phyloP scores from a whole-genome alignment of 1,140 invertebrate genomes.

The Ceratina australensis region DNA sequence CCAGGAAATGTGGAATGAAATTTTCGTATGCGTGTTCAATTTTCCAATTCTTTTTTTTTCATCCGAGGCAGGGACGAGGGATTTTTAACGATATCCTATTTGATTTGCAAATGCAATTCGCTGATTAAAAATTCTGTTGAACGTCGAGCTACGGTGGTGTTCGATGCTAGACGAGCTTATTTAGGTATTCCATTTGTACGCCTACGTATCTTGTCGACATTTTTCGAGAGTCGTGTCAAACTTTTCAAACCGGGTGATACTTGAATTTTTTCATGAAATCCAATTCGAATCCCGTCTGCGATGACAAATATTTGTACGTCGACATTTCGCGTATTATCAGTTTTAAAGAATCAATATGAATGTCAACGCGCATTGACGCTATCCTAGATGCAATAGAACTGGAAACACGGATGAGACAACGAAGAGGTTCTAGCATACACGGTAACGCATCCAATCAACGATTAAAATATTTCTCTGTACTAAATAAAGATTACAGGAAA shows the following conservation, averaged over 20 bases:
- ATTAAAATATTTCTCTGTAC: neutral
- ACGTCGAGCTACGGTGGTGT: neutral
- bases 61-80: no score
- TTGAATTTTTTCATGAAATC: neutral
- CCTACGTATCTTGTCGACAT: neutral
- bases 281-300: neutral
- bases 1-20: neutral
- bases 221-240: neutral
- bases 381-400: neutral
- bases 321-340: no score
- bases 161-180: neutral
- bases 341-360: neutral
- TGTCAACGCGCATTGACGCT: neutral
- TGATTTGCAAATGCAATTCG: conserved; percentile 1
- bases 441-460: neutral
- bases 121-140: conserved; percentile 1
- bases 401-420: neutral
- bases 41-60: neutral
- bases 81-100: neutral
- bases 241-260: neutral
- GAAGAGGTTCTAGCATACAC: neutral
- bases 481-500: no score
- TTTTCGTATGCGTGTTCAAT: neutral
- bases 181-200: neutral
- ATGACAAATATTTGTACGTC: neutral